Conservation (phyloP, 1,140 invertebrate genomes). For the Achatina immaculata region DNA sequence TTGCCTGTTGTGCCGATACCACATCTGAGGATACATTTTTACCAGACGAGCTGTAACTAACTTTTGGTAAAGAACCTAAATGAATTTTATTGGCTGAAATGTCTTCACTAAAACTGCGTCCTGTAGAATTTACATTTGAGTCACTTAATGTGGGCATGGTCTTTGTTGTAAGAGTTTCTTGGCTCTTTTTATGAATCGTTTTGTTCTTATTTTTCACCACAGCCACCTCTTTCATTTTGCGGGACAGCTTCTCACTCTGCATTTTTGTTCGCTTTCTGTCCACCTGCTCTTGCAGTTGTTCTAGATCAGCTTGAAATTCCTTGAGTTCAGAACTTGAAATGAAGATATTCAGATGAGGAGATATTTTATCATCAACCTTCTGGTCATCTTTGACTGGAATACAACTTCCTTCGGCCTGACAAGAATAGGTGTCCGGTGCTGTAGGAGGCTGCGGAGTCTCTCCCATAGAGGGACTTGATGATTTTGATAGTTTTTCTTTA, state of each 20-base stretch:
- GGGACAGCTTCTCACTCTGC: neutral
- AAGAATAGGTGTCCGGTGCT: neutral
- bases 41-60: too few species aligned
- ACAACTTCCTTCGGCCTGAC: neutral
- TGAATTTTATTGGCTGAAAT: neutral
- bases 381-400: neutral
- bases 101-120: neutral
- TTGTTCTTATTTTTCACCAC: neutral
- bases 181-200: neutral
- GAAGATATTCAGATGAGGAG: neutral
- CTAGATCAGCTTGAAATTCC: neutral
- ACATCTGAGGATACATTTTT: too few species aligned
- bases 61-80: neutral
- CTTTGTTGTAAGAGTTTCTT: neutral
- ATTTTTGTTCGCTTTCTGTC: slow-evolving; percentile 1
- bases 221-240: neutral
- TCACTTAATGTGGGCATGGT: neutral
- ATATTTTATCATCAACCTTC: neutral
- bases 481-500: too few species aligned
- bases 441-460: neutral
- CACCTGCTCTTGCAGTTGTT: neutral
- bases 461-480: too few species aligned
- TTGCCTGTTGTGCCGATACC: too few species aligned
- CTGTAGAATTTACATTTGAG: neutral
- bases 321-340: neutral